Conservation (phyloP, 2,888 invertebrate genomes). For the Drosophila longiperda region DNA sequence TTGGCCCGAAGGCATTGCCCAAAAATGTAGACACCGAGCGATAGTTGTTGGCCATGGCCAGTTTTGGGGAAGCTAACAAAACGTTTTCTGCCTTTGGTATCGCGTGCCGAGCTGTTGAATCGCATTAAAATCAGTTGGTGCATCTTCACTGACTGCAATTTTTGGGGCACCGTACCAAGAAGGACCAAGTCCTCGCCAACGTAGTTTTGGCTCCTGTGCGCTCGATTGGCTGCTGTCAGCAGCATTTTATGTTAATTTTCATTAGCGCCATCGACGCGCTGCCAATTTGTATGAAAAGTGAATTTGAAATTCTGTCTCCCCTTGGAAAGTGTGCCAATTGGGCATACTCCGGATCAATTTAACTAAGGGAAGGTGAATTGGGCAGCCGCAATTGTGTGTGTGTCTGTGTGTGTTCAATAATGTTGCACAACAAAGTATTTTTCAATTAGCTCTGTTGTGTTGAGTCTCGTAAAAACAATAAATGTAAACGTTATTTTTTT, state of each 20-base stretch:
- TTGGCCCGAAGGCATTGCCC: conserved; percentile 51
- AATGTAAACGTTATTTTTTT: conserved; percentile 59
- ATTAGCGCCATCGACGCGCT: conserved; percentile 76
- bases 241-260: conserved; percentile 80
- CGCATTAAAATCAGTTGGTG: conserved; percentile 80
- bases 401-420: conserved; percentile 44
- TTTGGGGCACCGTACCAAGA: conserved; percentile 43
- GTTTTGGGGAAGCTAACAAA: conserved; percentile 66
- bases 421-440: conserved; percentile 78
- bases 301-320: conserved; percentile 65
- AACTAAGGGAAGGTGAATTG: background rate
- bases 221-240: conserved; percentile 81
- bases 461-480: conserved; percentile 75
- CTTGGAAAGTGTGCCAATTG: conserved; percentile 66
- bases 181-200: conserved; percentile 14
- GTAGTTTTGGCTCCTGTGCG: conserved; percentile 55
- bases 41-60: conserved; percentile 26
- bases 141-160: conserved; percentile 81
- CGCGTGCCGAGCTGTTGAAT: conserved; percentile 80
- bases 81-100: conserved; percentile 68
- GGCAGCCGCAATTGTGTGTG: background rate
- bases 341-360: conserved; percentile 53
- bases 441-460: conserved; percentile 69
- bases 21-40: conserved; percentile 37
- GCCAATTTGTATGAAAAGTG: conserved; percentile 80